Evolutionary conservation across 2,113 vertebrate species (phyloP).

Genomic region (Paramormyrops kingsleyae): DNA sequence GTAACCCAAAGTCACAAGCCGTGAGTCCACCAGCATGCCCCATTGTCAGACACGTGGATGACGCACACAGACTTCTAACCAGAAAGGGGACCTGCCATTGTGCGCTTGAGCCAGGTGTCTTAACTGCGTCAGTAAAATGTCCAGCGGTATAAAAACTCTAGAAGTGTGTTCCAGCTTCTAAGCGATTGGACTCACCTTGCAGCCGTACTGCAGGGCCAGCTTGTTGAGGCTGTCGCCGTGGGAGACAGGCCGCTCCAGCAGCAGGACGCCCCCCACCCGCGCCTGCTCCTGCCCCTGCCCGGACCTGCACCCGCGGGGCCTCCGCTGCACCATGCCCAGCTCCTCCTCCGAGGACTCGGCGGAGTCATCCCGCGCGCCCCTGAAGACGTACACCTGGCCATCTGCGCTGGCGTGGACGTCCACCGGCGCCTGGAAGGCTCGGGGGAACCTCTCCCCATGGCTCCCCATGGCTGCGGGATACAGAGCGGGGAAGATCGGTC

Average conservation of each 20-base stretch:
- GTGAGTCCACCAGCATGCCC: not conserved
- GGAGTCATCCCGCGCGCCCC: constrained; percentile 42
- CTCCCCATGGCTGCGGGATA: constrained; percentile 48
- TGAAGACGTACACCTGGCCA: constrained; percentile 77
- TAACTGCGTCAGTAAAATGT: not conserved
- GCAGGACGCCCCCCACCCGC: constrained; percentile 49
- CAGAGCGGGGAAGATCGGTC: not conserved
- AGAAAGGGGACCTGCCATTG: not conserved
- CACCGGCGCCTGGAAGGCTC: constrained; percentile 77
- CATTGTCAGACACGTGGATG: not conserved
- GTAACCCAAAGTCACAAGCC: not conserved
- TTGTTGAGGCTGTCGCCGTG: constrained; percentile 82
- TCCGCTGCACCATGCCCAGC: constrained; percentile 55
- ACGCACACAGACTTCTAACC: not conserved
- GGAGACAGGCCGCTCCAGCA: constrained; percentile 70
- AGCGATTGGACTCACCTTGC: constrained; percentile 67
- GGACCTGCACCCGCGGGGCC: constrained; percentile 53
- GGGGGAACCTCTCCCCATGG: constrained; percentile 56
- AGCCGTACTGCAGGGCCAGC: constrained; percentile 88
- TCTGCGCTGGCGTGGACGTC: constrained; percentile 65
- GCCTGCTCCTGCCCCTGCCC: constrained; percentile 40
- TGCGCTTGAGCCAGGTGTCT: not conserved
- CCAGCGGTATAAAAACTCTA: not conserved
- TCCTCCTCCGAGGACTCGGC: constrained; percentile 74
- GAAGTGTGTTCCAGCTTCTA: not conserved